These are phyloP conservation scores for Aphelinus certus DNA, from an alignment of 1,140 invertebrate species.

Conservation along the genomic window DNA sequence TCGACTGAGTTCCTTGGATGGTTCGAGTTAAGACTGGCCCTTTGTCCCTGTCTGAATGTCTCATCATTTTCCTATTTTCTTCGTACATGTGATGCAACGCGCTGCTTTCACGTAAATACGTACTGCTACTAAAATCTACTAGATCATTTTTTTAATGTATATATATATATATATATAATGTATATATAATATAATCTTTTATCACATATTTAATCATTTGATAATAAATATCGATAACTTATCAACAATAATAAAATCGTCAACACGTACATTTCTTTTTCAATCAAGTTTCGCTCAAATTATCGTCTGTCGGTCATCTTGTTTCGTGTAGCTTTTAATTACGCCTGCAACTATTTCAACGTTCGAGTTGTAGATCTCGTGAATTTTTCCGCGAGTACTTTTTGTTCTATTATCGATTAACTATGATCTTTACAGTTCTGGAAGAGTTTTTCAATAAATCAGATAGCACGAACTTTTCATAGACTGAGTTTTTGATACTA, in stretches of 20 bases:
- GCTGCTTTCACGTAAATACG: constrained; percentile 42
- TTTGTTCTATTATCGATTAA: not conserved
- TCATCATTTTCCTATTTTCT: constrained; percentile 43
- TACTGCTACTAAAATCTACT: constrained; percentile 51
- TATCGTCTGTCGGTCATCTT: constrained; percentile 12
- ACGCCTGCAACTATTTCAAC: not conserved
- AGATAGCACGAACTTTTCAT: not conserved
- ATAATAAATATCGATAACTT: constrained; percentile 56
- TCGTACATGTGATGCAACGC: constrained; percentile 46
- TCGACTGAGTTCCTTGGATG: constrained; percentile 27
- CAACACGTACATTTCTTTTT: constrained; percentile 49
- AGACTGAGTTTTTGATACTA: constrained; percentile 9
- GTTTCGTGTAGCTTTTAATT: constrained; percentile 29
- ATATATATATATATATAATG: constrained; percentile 45
- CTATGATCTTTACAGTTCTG: not conserved
- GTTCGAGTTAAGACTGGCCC: constrained; percentile 7
- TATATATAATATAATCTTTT: constrained; percentile 50
- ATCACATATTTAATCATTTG: constrained; percentile 56
- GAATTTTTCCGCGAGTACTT: not conserved
- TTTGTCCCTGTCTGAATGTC: constrained; percentile 1
- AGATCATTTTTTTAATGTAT: constrained; percentile 53
- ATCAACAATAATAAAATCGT: constrained; percentile 58
- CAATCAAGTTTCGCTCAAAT: not conserved
- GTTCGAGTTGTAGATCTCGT: too few species aligned
- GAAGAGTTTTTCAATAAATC: not conserved